Conservation (phyloP, 2,113 vertebrate genomes). For the Xerus inauris region DNA sequence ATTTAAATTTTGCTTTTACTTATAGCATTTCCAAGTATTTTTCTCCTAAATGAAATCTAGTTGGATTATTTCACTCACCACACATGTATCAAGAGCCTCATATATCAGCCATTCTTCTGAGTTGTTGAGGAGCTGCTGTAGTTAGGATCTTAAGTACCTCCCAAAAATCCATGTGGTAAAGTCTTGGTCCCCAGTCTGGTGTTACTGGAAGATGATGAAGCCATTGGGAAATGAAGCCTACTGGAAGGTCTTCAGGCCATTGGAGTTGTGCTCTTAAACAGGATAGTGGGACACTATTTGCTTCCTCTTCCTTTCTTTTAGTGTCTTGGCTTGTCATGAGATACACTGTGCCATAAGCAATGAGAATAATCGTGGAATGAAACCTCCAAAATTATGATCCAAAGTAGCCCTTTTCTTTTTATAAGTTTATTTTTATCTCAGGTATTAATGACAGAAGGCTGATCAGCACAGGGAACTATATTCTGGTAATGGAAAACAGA, state of each 20-base stretch:
- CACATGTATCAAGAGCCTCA: not conserved
- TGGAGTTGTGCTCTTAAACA: not conserved
- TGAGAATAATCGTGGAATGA: not conserved
- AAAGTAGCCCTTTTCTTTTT: not conserved
- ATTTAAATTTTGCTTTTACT: not conserved
- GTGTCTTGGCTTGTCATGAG: not conserved
- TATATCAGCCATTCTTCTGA: not conserved
- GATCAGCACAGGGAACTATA: not conserved
- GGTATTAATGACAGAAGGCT: not conserved
- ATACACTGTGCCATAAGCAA: not conserved
- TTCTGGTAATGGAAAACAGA: not conserved
- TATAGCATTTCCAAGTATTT: not conserved
- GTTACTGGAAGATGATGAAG: not conserved
- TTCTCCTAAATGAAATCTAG: not conserved
- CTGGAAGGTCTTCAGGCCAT: rapidly evolving
- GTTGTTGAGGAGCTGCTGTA: not conserved
- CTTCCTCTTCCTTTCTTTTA: not conserved
- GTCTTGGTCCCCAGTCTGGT: too few species aligned
- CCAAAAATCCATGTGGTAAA: not conserved
- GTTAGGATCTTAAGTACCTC: not conserved
- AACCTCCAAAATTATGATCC: not conserved
- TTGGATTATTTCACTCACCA: not conserved
- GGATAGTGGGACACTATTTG: not conserved
- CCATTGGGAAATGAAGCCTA: not conserved
- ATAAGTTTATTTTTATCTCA: not conserved